Evolutionary conservation across 1,140 invertebrate species (phyloP).

Genomic region (Caerostris extrusa): DNA sequence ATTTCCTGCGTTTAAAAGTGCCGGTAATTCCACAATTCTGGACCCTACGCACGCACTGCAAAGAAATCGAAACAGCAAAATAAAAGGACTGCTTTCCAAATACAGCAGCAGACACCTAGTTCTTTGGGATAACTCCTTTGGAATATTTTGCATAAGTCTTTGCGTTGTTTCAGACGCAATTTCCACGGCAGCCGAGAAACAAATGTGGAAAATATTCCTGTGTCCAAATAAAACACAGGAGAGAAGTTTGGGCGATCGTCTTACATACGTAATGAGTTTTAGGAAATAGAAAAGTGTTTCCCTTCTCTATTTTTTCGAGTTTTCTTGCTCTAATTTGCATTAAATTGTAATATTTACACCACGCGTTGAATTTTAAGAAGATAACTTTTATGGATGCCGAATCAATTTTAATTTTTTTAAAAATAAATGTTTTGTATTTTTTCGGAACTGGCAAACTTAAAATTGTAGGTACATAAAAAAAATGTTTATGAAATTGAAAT

Average conservation of each 20-base stretch:
- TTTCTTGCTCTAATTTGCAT: constrained; percentile 25
- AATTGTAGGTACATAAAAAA: too few species aligned
- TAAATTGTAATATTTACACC: background rate
- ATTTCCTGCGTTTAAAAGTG: too few species aligned
- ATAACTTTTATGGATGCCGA: background rate
- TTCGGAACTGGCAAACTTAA: too few species aligned
- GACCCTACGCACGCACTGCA: too few species aligned
- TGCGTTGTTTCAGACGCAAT: constrained; percentile 33
- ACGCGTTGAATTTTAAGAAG: background rate
- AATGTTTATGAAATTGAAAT: too few species aligned
- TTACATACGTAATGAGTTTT: constrained; percentile 46
- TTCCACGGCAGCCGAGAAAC: background rate
- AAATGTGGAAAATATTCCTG: constrained; percentile 21
- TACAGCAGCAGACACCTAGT: too few species aligned
- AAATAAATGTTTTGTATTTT: too few species aligned
- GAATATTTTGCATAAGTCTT: background rate
- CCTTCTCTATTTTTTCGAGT: background rate
- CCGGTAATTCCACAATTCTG: too few species aligned
- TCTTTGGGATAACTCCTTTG: too few species aligned
- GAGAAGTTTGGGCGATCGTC: background rate
- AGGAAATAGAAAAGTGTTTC: constrained; percentile 47
- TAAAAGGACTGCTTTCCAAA: too few species aligned
- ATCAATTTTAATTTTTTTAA: background rate
- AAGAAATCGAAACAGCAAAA: too few species aligned
- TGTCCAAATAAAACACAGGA: background rate